Base-by-base conservation (phyloP, 2,797 vertebrate genomes). In the Trachops cirrhosus region DNA sequence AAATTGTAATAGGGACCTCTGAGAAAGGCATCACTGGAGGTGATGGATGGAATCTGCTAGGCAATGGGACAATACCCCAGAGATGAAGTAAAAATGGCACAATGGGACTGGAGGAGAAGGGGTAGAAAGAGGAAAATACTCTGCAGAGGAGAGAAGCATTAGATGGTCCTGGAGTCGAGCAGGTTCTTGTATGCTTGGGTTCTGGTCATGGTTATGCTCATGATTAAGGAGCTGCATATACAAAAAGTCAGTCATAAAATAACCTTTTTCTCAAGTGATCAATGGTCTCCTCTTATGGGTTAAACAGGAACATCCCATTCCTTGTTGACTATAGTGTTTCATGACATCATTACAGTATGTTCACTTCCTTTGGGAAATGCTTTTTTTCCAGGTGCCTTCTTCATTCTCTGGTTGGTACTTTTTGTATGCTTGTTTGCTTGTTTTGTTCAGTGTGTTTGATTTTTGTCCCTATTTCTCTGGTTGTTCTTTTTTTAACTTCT, bases 131-230 rank as follows among this genome's bases (percentile, higher is more conserved):
- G 9, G 21, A 6, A 4, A 3, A 32, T 39, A 24, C 62, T n/a
- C 32, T 0, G 21, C 9, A 32, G n/a, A 6, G 5, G 15, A 9
- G 26, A 71, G 41, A 41, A 21, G 44, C 5, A 7, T 7, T 26
- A 4, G 39, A 1, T 2, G 1, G 34, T 15, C 18, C 29, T 21
- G 2, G 7, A 24, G 29, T 19, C 2, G 2, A 21, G n/a, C 1
- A 19, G 16, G 44, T 16, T 15, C n/a, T 29, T 18, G 9, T 6
- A 52, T 19, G 22, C 12, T 46, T 3, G 1, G 18, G 2, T 54
- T 67, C 29, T 11, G 9, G 48, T 57, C 34, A 37, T 62, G 37
- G 32, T 57, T 77, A 37, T 9, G 18, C 62, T 12, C 24, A 16
- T 2, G 26, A 18, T 29, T 57, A 37, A n/a, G 24, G 34, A 79